Evolutionary conservation across 2,797 vertebrate species (phyloP).

Genomic region (Halcyon smyrnensis): DNA sequence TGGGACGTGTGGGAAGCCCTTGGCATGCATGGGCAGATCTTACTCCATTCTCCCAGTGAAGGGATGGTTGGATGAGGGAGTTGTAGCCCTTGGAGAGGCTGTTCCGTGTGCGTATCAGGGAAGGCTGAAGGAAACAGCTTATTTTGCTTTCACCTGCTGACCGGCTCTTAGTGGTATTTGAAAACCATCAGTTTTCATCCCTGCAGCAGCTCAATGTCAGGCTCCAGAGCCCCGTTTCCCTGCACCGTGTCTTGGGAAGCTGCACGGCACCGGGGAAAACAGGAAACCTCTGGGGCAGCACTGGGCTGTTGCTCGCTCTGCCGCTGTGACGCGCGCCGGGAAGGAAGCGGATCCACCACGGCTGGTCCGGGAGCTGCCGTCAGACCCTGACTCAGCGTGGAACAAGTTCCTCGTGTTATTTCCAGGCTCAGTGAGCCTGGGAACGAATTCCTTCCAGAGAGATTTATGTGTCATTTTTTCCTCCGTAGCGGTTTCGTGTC

Average conservation of each 20-base stretch:
- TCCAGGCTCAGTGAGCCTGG: conserved; percentile 12
- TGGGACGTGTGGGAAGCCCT: neutral
- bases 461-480: neutral
- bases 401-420: conserved; percentile 34
- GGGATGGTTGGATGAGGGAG: neutral
- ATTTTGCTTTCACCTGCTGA: neutral
- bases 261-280: neutral
- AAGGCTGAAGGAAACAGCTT: neutral
- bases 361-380: neutral
- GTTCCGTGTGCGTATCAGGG: fast-evolving
- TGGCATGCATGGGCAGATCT: neutral
- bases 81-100: fast-evolving
- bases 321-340: neutral
- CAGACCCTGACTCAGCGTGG: conserved; percentile 51
- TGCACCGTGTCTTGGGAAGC: neutral
- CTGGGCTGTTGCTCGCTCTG: neutral
- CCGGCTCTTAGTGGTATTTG: neutral
- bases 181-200: neutral
- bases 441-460: neutral
- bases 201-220: neutral
- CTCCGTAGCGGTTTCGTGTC: fast-evolving
- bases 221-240: neutral
- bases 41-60: fast-evolving
- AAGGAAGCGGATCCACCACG: conserved; percentile 21
- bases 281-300: conserved; percentile 51